Evolutionary conservation across 2,113 vertebrate genomes (phyloP).

Genomic region (Pygoscelis antarcticus): DNA sequence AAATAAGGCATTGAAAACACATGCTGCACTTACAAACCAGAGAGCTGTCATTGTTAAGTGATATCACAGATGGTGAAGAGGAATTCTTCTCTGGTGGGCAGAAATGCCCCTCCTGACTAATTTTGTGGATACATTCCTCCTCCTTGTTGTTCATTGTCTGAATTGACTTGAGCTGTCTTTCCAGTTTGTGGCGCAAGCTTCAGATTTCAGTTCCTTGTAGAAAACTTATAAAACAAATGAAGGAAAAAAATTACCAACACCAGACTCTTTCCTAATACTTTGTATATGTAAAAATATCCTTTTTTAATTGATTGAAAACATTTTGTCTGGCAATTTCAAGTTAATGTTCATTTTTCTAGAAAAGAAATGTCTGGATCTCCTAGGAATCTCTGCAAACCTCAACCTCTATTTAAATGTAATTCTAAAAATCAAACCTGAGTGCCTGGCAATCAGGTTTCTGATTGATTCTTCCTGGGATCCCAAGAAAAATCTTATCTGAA

Average conservation of each 20-base stretch:
- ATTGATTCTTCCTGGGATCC: background rate
- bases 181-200: background rate
- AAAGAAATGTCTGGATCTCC: background rate
- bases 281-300: background rate
- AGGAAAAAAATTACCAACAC: background rate
- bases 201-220: background rate
- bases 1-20: background rate
- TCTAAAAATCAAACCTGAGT: slow-evolving; percentile 4
- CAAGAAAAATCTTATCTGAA: slow-evolving; percentile 11
- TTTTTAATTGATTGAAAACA: background rate
- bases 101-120: background rate
- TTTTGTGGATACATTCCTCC: background rate
- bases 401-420: background rate
- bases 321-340: background rate
- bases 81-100: slow-evolving; percentile 51
- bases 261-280: background rate
- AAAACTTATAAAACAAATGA: background rate
- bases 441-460: background rate
- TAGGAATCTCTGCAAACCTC: background rate
- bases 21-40: background rate
- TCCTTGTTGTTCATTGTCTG: background rate
- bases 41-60: background rate
- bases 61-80: slow-evolving; percentile 30
- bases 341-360: background rate
- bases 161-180: background rate